Conservation (phyloP, 2,888 invertebrate species). For the Bimastos eiseni region DNA sequence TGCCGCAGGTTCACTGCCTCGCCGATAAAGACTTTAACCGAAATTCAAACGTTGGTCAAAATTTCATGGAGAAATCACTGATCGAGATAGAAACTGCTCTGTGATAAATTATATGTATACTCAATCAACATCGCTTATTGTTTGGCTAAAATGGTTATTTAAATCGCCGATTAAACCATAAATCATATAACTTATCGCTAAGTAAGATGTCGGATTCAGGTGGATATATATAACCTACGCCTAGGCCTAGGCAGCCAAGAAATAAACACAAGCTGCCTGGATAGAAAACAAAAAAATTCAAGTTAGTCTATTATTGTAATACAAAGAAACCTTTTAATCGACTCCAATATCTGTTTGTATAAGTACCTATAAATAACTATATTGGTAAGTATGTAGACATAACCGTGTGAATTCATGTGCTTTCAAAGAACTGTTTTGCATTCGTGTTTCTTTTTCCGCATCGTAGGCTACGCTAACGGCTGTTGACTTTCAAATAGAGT, state of each 20-base stretch:
- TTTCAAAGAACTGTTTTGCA: neutral
- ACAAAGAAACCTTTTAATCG: too few species aligned
- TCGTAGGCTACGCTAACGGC: neutral
- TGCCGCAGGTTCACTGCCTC: neutral
- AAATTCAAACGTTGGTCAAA: neutral
- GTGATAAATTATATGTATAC: neutral
- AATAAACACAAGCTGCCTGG: too few species aligned
- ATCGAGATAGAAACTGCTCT: conserved; percentile 19
- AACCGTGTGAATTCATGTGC: neutral
- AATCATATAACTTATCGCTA: neutral
- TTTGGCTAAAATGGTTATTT: neutral
- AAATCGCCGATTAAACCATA: neutral
- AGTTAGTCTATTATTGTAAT: too few species aligned
- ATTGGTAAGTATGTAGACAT: neutral
- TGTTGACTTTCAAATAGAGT: neutral
- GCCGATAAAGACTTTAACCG: neutral
- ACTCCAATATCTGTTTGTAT: too few species aligned
- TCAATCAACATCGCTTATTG: too few species aligned
- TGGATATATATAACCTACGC: too few species aligned
- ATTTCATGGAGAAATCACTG: neutral
- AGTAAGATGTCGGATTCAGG: too few species aligned
- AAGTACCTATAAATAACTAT: neutral
- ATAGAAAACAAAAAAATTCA: too few species aligned
- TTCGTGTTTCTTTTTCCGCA: neutral
- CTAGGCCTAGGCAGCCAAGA: neutral